These are phyloP conservation scores for Oncorhynchus kisutch DNA, from an alignment of 2,113 vertebrate species.

Conservation along the genomic window DNA sequence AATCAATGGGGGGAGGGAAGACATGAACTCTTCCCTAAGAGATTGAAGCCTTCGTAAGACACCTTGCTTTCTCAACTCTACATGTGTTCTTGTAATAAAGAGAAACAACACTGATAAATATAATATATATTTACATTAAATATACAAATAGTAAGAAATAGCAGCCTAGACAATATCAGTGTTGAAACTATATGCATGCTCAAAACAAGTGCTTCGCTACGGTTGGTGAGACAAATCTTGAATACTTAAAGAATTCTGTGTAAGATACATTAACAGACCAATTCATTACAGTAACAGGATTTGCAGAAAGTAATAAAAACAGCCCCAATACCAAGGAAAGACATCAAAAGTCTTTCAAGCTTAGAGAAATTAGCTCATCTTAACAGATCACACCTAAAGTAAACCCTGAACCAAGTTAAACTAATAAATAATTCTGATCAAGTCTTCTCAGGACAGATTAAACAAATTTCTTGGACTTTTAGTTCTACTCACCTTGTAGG, in stretches of 20 bases:
- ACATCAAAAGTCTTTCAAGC: conserved; percentile 48
- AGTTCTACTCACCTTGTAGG: conserved; percentile 44
- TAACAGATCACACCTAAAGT: conserved; percentile 55
- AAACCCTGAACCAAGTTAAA: conserved; percentile 78
- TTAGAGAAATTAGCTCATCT: conserved; percentile 45
- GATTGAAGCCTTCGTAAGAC: conserved; percentile 50
- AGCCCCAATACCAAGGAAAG: conserved; percentile 63
- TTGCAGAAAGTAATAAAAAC: conserved; percentile 62
- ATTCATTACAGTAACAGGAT: conserved; percentile 72
- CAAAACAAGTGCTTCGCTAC: conserved; percentile 79
- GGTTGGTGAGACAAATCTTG: conserved; percentile 51
- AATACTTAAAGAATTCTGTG: conserved; percentile 55
- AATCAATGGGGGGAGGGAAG: conserved; percentile 41
- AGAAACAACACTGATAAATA: conserved; percentile 65
- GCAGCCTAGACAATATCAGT: conserved; percentile 80
- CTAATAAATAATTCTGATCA: conserved; percentile 83
- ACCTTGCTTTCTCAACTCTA: conserved; percentile 37
- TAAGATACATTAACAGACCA: conserved; percentile 49
- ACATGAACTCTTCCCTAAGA: conserved; percentile 37
- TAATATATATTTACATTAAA: conserved; percentile 80
- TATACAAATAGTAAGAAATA: conserved; percentile 81
- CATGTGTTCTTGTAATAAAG: conserved; percentile 47
- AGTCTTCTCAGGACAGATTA: conserved; percentile 81
- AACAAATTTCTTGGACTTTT: conserved; percentile 64
- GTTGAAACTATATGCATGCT: conserved; percentile 77